These are phyloP conservation scores for Dicrurus megarhynchus DNA, from an alignment of 2,113 vertebrate species.

Conservation along the genomic window DNA sequence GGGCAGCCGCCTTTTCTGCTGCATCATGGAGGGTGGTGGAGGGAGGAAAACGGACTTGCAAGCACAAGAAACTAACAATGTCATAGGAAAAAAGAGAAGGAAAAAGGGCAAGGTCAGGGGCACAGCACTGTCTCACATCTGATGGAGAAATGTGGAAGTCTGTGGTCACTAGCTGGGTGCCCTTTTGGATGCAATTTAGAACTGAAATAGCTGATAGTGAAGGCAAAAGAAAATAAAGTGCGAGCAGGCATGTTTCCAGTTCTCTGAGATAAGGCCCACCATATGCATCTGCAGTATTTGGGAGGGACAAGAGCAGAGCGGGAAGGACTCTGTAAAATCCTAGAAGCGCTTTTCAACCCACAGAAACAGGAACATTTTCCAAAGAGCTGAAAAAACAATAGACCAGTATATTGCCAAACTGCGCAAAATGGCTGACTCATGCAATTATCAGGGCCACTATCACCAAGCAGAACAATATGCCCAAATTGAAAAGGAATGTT, in stretches of 20 bases:
- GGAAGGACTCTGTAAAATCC: constrained; percentile 27
- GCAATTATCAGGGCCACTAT: constrained; percentile 58
- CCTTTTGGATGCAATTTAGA: neutral
- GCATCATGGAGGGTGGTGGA: neutral
- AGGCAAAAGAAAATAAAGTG: neutral
- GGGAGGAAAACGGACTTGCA: neutral
- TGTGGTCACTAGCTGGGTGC: neutral
- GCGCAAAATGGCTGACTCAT: constrained; percentile 57
- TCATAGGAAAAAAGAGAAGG: neutral
- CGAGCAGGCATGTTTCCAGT: neutral
- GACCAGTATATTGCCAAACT: constrained; percentile 45
- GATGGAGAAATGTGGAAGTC: neutral
- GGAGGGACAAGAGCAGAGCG: neutral
- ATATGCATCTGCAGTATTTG: neutral
- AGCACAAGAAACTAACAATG: neutral
- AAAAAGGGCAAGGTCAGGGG: neutral
- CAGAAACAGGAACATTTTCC: neutral
- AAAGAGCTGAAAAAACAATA: constrained; percentile 48
- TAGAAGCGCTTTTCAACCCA: constrained; percentile 46
- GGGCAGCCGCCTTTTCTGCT: neutral
- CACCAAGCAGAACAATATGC: constrained; percentile 59
- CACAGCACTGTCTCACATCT: neutral
- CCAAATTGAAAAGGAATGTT: constrained; percentile 60
- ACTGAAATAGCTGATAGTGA: neutral
- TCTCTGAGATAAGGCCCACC: neutral